A percentile compares a stretch with the other conserved stretches of the same genome.
phyloP scores from a whole-genome alignment of 1,140 invertebrate genomes.

The Delia radicum region DNA sequence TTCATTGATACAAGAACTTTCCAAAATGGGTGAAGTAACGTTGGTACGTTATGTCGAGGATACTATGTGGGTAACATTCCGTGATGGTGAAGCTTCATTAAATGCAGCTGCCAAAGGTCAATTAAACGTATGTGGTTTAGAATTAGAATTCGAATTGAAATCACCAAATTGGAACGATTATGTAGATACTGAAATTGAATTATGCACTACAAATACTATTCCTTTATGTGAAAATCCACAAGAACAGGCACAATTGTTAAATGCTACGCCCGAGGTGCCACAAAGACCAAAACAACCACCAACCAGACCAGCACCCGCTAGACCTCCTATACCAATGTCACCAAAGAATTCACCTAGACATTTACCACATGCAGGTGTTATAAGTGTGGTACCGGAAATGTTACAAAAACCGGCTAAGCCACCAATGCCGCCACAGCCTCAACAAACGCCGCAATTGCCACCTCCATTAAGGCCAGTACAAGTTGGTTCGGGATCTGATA shows the following conservation, averaged over 20 bases:
- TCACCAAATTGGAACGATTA: conserved; percentile 80
- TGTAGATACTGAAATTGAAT: conserved; percentile 77
- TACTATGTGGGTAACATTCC: conserved; percentile 87
- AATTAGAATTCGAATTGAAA: conserved; percentile 74
- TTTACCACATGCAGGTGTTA: conserved; percentile 51
- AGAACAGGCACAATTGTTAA: conserved; percentile 40
- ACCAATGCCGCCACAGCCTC: conserved; percentile 58
- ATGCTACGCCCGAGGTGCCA: conserved; percentile 58
- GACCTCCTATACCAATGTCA: conserved; percentile 61
- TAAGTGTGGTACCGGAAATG: conserved; percentile 46
- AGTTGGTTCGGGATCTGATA: conserved; percentile 54
- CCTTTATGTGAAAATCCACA: conserved; percentile 64
- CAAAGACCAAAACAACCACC: conserved; percentile 63
- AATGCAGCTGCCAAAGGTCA: conserved; percentile 64
- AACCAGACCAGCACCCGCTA: conserved; percentile 57
- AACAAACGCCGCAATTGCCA: conserved; percentile 57
- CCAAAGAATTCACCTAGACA: conserved; percentile 56
- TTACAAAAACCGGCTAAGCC: conserved; percentile 52
- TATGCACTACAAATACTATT: conserved; percentile 81
- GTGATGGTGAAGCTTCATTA: conserved; percentile 80
- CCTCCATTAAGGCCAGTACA: conserved; percentile 58
- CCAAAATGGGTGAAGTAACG: conserved; percentile 69
- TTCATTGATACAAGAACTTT: conserved; percentile 48
- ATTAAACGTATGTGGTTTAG: conserved; percentile 67
- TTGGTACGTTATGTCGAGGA: conserved; percentile 88